A percentile compares a stretch with the other conserved stretches of the same genome.
phyloP scores from a whole-genome alignment of 2,113 vertebrate genomes.

The Platanista minor region DNA sequence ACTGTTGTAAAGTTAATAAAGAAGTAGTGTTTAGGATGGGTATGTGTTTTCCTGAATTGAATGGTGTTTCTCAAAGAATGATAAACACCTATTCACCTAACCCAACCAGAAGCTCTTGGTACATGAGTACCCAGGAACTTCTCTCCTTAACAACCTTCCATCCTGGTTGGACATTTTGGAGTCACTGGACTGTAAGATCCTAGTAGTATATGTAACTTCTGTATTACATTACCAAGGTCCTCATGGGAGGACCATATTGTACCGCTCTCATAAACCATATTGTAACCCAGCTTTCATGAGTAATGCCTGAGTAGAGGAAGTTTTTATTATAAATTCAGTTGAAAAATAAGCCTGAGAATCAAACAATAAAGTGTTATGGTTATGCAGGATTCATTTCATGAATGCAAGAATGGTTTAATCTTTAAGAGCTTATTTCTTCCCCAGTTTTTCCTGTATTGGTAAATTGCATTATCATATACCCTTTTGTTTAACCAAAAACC shows the following conservation, averaged over 20 bases:
- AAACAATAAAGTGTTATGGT: not conserved
- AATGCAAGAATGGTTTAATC: not conserved
- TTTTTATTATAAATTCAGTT: not conserved
- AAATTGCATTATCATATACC: not conserved
- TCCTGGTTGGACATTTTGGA: not conserved
- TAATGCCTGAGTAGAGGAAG: not conserved
- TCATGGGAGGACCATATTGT: not conserved
- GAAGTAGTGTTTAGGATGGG: not conserved
- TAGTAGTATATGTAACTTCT: not conserved
- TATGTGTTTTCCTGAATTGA: not conserved
- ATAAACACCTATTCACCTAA: not conserved
- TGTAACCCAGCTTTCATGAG: not conserved
- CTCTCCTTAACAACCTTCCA: not conserved
- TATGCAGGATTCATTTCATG: not conserved
- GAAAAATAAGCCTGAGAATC: not conserved
- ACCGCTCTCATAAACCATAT: not conserved
- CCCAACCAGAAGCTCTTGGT: not conserved
- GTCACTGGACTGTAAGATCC: not conserved
- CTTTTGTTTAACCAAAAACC: conserved; percentile 6
- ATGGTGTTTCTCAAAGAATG: not conserved
- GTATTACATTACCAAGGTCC: not conserved
- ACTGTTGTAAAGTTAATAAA: not conserved
- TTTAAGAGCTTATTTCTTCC: not conserved
- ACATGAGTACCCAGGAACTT: not conserved
- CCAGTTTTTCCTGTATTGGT: not conserved